These are phyloP conservation scores for Desmodus rotundus DNA, from an alignment of 2,113 vertebrate genomes.

Conservation along the genomic window DNA sequence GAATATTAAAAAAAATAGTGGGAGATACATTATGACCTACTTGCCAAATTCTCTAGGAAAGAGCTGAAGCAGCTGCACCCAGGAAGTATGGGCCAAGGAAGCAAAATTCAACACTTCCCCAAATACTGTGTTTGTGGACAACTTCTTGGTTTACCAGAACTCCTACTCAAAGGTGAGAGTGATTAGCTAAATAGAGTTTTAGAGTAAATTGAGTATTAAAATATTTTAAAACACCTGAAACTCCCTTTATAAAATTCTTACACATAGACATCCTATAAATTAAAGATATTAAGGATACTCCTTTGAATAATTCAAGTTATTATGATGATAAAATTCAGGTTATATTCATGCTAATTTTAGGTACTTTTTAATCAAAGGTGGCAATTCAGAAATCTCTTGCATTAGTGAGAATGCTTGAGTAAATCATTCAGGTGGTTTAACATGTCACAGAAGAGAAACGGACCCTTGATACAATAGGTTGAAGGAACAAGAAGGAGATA, in stretches of 20 bases:
- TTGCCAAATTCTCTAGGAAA: neutral
- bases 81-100: neutral
- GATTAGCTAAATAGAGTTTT: neutral
- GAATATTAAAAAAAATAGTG: neutral
- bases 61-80: neutral
- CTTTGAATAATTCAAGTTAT: neutral
- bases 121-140: neutral
- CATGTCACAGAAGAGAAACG: neutral
- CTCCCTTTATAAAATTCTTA: constrained; percentile 29
- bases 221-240: constrained; percentile 13
- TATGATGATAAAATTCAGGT: neutral
- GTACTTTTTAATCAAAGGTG: constrained; percentile 6
- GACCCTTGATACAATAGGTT: neutral
- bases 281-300: neutral
- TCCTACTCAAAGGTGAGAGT: neutral
- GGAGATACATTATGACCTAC: neutral
- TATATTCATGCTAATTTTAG: neutral
- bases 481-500: neutral
- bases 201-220: neutral
- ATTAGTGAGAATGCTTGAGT: neutral
- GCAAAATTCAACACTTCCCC: neutral
- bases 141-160: neutral
- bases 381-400: constrained; percentile 8
- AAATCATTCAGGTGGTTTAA: constrained; percentile 38
- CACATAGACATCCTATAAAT: neutral